Base-by-base conservation (phyloP, 1,140 invertebrate genomes). In the Euwallacea fornicatus region DNA sequence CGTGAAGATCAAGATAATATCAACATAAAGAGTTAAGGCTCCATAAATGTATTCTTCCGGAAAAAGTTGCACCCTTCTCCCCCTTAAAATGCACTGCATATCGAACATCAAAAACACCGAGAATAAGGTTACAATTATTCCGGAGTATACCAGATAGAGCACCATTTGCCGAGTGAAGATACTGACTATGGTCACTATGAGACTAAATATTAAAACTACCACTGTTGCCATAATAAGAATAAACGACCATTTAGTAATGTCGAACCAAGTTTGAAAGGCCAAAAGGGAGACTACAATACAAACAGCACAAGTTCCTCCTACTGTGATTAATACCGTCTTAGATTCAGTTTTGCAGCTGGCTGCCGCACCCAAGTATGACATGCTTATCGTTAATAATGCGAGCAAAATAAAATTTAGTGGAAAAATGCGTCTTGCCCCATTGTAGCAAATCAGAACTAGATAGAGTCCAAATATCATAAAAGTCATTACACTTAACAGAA, bases 11-110 rank as follows among this genome's bases (percentile, higher is more conserved):
- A 75, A 43, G 15, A 79, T 59, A n/a, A 79, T 77, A 71, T 79
- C 78, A 33, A 77, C 59, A 47, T 76, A 79, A 2, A 79, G 50
- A n/a, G 58, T 73, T 42, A 79, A 46, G 7, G 76, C 76, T 2
- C 72, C 78, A 8, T 74, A 71, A 59, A 79, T 77, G 63, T 79
- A 79, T 55, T 79, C 78, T 71, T 79, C 78, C 2, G 76, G 74
- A 11, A 76, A 77, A 41, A 79, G 41, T 58, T 76, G 74, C 0
- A 74, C 33, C n/a, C 73, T 69, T 42, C 76, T 47, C 0, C 78
- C 78, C 7, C 78, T 76, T 54, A 79, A 59, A 59, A 79, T 76
- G 41, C 67, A 53, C 58, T 79, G 78, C 33, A 76, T 77, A 55
- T 79, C 78, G 66, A 76, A 79, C 58, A 78, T 64, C 10, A 79